These are phyloP conservation scores for Alectoris magna DNA, from an alignment of 2,797 vertebrate genomes.

Conservation along the genomic window DNA sequence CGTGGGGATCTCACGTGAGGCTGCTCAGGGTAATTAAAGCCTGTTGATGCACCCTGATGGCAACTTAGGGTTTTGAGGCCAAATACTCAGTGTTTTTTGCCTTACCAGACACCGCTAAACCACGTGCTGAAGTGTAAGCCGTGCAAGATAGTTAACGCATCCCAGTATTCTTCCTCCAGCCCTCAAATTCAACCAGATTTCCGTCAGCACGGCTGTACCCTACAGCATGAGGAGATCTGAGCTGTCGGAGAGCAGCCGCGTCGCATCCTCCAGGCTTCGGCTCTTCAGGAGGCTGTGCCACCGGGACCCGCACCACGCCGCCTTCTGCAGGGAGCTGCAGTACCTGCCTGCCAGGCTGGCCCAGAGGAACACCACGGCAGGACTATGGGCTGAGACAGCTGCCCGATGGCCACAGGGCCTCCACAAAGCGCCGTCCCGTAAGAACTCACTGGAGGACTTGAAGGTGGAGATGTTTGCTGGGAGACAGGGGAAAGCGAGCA, in stretches of 20 bases:
- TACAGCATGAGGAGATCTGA: conserved; percentile 10
- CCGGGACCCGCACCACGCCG: conserved; percentile 9
- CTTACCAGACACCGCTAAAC: not conserved
- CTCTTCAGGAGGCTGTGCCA: conserved; percentile 61
- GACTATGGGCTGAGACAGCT: not conserved
- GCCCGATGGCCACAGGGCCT: conserved; percentile 32
- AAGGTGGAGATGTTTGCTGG: conserved; percentile 54
- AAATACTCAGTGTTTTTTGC: not conserved
- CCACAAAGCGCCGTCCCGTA: not conserved
- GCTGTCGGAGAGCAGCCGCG: not conserved
- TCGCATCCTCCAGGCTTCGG: conserved; percentile 22
- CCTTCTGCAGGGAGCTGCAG: conserved; percentile 70
- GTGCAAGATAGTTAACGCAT: not conserved
- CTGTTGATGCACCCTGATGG: not conserved
- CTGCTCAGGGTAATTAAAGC: not conserved
- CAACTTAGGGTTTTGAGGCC: not conserved
- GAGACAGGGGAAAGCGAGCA: conserved; percentile 59
- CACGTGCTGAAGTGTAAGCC: not conserved
- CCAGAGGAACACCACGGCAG: conserved; percentile 20
- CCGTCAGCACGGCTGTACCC: conserved; percentile 67
- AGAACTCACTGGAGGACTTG: conserved; percentile 68
- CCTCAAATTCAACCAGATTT: conserved; percentile 60
- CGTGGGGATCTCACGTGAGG: not conserved
- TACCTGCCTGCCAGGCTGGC: conserved; percentile 17
- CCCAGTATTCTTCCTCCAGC: conserved; percentile 22